phyloP scores from a whole-genome alignment of 2,797 vertebrate genomes.

The Malacoraja senta region DNA sequence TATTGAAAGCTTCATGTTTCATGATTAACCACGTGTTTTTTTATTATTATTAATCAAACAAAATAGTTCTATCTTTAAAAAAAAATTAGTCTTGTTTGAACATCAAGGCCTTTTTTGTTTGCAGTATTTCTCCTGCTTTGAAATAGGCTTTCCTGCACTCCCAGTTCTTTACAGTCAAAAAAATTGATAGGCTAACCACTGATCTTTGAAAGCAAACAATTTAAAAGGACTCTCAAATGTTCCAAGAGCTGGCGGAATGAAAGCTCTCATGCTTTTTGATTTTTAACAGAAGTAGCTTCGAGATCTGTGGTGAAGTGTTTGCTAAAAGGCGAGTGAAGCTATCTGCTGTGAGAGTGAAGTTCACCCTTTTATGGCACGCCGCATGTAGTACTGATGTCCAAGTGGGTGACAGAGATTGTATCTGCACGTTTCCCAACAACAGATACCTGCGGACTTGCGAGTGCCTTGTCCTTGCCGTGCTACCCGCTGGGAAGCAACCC shows the following conservation, averaged over 20 bases:
- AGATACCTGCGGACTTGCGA: no score
- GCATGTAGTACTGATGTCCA: no score
- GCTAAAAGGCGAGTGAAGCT: not conserved
- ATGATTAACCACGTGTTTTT: no score
- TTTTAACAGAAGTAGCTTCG: not conserved
- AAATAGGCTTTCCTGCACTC: not conserved
- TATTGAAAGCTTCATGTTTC: not conserved
- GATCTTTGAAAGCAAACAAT: conserved; percentile 17
- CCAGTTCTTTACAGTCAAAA: not conserved
- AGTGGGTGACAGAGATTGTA: no score
- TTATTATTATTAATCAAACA: not conserved
- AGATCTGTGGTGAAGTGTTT: not conserved
- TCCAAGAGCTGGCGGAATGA: not conserved
- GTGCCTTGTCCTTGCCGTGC: no score
- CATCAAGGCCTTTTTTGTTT: not conserved
- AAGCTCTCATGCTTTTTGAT: not conserved
- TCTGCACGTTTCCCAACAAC: no score
- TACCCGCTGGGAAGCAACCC: no score
- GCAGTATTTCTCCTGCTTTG: not conserved
- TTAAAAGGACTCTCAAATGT: not conserved
- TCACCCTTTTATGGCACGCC: no score
- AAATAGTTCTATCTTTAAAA: not conserved
- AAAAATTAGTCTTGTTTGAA: conserved; percentile 1
- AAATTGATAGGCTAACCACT: not conserved
- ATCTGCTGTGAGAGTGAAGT: no score